These are phyloP conservation scores for Grapholita molesta DNA, from an alignment of 1,140 invertebrate species.

Conservation along the genomic window DNA sequence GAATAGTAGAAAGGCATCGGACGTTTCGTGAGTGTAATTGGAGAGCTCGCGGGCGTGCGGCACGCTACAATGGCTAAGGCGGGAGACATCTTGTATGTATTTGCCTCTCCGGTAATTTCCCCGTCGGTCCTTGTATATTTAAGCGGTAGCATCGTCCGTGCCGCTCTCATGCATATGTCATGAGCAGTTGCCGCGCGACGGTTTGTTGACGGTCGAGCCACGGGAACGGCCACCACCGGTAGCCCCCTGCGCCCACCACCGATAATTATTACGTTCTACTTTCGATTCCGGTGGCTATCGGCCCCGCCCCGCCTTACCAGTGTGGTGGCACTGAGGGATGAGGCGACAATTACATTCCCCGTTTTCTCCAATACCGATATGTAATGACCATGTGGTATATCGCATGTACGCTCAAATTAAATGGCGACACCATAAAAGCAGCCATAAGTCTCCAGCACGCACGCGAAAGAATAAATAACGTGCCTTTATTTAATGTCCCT, in stretches of 20 bases:
- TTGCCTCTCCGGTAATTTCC: conserved; percentile 71
- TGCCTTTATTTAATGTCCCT: conserved; percentile 46
- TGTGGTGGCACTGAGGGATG: conserved; percentile 45
- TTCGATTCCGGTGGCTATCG: conserved; percentile 62
- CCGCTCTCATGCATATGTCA: conserved; percentile 76
- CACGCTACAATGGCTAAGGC: conserved; percentile 50
- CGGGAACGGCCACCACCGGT: conserved; percentile 62
- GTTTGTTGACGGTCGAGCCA: conserved; percentile 72
- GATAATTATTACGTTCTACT: conserved; percentile 72
- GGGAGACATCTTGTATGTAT: conserved; percentile 69
- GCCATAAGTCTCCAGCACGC: conserved; percentile 49
- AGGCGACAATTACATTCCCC: conserved; percentile 67
- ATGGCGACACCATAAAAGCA: conserved; percentile 62
- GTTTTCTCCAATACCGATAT: conserved; percentile 51
- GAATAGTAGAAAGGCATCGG: conserved; percentile 50
- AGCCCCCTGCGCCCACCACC: conserved; percentile 49
- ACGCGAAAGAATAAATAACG: conserved; percentile 57
- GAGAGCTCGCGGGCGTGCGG: conserved; percentile 54
- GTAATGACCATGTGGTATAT: conserved; percentile 58
- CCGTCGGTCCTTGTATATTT: conserved; percentile 72
- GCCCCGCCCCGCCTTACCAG: conserved; percentile 41
- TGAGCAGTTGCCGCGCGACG: conserved; percentile 73
- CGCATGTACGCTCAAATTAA: conserved; percentile 67
- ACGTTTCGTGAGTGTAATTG: conserved; percentile 72
- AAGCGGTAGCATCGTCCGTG: conserved; percentile 56